Conservation (phyloP, 2,113 vertebrate genomes). For the Rhegmatorhina hoffmannsi region DNA sequence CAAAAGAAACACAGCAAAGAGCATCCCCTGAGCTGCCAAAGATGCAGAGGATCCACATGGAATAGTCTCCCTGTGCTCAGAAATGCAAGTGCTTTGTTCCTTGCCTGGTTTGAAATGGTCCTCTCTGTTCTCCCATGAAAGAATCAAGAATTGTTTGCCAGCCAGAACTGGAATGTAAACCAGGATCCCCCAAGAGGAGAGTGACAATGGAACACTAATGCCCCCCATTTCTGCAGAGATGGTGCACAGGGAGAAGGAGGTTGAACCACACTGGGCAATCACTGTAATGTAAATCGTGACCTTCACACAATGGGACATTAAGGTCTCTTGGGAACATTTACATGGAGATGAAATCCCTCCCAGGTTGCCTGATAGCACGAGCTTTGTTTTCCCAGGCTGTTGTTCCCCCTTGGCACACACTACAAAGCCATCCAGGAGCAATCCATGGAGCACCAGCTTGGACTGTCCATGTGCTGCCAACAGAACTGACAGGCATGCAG, state of each 20-base stretch:
- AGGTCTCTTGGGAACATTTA: background rate
- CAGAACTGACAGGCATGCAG: background rate
- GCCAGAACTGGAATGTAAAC: slow-evolving; percentile 33
- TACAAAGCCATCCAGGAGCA: slow-evolving; percentile 8
- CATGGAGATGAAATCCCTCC: slow-evolving; percentile 4
- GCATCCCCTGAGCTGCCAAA: background rate
- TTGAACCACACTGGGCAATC: background rate
- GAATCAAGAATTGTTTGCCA: background rate
- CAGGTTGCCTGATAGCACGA: background rate
- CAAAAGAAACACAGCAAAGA: background rate
- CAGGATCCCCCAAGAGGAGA: slow-evolving; percentile 9
- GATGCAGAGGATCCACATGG: background rate
- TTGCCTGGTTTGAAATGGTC: background rate
- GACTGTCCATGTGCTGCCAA: background rate
- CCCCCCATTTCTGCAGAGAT: background rate
- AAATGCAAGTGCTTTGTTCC: background rate
- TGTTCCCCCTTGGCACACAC: background rate
- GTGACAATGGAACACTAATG: slow-evolving; percentile 29
- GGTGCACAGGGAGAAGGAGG: slow-evolving; percentile 16
- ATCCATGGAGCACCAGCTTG: background rate
- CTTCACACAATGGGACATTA: background rate
- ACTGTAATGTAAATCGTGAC: slow-evolving; percentile 12
- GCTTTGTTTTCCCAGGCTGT: background rate
- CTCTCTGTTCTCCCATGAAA: background rate
- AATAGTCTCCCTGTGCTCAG: background rate